phyloP scores from a whole-genome alignment of 2,113 vertebrate species.

The Siniperca knerii region DNA sequence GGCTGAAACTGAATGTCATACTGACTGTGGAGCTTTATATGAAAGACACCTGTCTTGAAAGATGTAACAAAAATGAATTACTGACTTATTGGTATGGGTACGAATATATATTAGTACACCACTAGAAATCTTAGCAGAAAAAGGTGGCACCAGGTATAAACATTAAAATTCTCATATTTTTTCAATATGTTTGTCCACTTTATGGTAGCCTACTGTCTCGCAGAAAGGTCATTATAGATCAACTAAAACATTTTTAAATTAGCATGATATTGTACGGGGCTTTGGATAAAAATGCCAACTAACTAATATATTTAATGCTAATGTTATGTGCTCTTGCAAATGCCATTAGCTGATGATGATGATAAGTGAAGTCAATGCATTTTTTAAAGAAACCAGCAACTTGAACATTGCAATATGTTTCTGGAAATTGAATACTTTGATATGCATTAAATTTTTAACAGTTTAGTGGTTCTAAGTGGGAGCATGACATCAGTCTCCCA shows the following conservation, averaged over 20 bases:
- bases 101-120: not conserved
- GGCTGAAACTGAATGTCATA: not conserved
- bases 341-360: not conserved
- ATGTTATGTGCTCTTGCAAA: not conserved
- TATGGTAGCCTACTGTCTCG: not conserved
- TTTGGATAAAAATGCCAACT: not conserved
- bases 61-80: not conserved
- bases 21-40: not conserved
- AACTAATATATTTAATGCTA: not conserved
- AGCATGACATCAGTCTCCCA: conserved; percentile 24
- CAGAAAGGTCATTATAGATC: not conserved
- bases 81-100: not conserved
- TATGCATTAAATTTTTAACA: conserved; percentile 9
- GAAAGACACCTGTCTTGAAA: not conserved
- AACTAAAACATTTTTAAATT: not conserved
- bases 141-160: no score
- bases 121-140: not conserved
- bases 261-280: no score
- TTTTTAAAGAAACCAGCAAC: conserved; percentile 6
- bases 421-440: not conserved
- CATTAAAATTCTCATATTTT: not conserved
- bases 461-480: conserved; percentile 24
- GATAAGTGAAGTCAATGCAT: not conserved
- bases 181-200: not conserved
- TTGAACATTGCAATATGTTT: not conserved